These are phyloP conservation scores for Drosophila siamana DNA, from an alignment of 2,888 invertebrate genomes.

Conservation along the genomic window DNA sequence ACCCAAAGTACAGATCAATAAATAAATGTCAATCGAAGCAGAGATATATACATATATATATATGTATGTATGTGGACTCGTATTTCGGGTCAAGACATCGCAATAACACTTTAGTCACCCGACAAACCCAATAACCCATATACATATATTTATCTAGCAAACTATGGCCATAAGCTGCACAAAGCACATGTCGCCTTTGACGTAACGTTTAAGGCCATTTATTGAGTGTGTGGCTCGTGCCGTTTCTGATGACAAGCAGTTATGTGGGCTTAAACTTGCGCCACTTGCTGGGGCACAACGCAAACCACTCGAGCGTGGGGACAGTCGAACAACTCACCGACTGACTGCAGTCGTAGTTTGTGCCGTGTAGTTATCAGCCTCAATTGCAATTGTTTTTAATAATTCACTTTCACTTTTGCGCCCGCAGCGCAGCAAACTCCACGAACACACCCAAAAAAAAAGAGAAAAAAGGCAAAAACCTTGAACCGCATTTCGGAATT, in stretches of 20 bases:
- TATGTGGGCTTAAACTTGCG: constrained; percentile 20
- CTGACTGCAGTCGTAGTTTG: not conserved
- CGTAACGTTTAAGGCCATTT: constrained; percentile 29
- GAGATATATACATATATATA: not conserved
- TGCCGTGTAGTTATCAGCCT: constrained; percentile 49
- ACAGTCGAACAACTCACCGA: not conserved
- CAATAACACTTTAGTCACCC: not conserved
- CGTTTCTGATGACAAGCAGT: constrained; percentile 36
- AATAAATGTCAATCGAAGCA: constrained; percentile 8
- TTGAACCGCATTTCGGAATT: constrained; percentile 55
- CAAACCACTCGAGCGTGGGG: constrained; percentile 44
- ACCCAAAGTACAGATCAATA: constrained; percentile 14
- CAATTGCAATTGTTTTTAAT: constrained; percentile 76
- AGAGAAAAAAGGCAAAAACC: constrained; percentile 47
- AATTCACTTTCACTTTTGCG: constrained; percentile 72
- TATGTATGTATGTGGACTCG: not conserved
- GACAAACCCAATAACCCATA: constrained; percentile 20
- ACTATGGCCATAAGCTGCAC: not conserved
- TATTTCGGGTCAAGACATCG: constrained; percentile 6
- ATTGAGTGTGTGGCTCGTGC: constrained; percentile 37
- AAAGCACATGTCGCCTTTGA: not conserved
- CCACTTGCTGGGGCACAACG: constrained; percentile 26
- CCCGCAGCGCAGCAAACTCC: constrained; percentile 29
- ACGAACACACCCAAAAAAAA: no score
- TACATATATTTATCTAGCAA: not conserved